These are phyloP conservation scores for Ectobius pallidus DNA, from an alignment of 2,888 invertebrate genomes.

Conservation along the genomic window DNA sequence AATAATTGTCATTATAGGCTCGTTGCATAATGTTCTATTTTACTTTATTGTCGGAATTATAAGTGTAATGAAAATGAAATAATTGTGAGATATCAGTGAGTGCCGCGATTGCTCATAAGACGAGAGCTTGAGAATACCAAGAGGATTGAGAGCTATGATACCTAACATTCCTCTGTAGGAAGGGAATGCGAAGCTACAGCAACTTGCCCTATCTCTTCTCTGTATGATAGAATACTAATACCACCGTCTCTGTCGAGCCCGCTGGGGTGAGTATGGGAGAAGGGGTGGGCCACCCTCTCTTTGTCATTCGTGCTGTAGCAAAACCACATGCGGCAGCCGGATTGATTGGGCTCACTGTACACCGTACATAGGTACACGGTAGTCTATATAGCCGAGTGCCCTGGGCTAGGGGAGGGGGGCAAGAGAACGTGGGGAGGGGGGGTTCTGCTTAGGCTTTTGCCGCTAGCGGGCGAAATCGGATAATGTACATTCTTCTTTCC, in stretches of 20 bases:
- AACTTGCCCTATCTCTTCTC: conserved; percentile 12
- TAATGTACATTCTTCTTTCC: conserved; percentile 46
- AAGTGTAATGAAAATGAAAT: too few relatives aligned
- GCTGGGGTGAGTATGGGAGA: conserved; percentile 15
- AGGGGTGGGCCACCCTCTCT: conserved; percentile 33
- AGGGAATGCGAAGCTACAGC: conserved; percentile 2
- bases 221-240: conserved; percentile 11
- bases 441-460: conserved; percentile 45
- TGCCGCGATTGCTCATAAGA: too few relatives aligned
- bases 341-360: conserved; percentile 41
- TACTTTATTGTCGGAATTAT: too few relatives aligned
- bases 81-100: too few relatives aligned
- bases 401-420: conserved; percentile 36
- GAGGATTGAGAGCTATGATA: conserved; percentile 15
- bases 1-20: too few relatives aligned
- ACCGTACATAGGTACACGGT: conserved; percentile 25
- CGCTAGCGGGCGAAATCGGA: conserved; percentile 45
- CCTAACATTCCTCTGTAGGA: conserved; percentile 10
- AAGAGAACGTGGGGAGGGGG: conserved; percentile 45
- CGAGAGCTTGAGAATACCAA: not conserved
- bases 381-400: conserved; percentile 27
- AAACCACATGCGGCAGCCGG: conserved; percentile 41
- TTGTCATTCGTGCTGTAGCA: conserved; percentile 42
- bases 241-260: not conserved
- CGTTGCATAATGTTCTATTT: too few relatives aligned